Base-by-base conservation (phyloP, 2,888 invertebrate genomes). In the Himalopsyche anomala region DNA sequence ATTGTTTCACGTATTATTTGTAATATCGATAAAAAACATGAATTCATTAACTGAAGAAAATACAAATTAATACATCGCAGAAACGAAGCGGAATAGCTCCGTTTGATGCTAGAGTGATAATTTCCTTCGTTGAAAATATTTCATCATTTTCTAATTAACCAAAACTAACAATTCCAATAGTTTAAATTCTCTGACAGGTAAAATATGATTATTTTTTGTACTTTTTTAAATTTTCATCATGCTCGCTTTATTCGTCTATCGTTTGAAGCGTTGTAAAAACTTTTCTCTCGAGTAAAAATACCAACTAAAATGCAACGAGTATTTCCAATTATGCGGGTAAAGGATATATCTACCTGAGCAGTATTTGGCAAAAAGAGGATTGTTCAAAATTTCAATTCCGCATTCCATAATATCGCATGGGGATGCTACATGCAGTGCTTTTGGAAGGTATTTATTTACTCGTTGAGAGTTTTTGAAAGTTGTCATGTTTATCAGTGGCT, bases 381-480 rank as follows among this genome's bases (percentile, higher is more conserved):
- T 19, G 62, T 19, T 19, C 28, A 8, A 62, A 62, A 62, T 62
- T 62, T 62, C 62, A 62, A 62, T 62, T 62, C 19, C 62, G 19
- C 62, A 62, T 62, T 62, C 62, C 62, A 62, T 62, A 62, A 12
- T 62, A 19, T 62, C 15, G 11, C 19, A 28, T 19, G 28, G 19
- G 19, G 62, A 62, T 62, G 62, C 19, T 62, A 62, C 62, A 28
- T n/a, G 19, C 62, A 62, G 62, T 62, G 62, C 8, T 62, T 62
- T 62, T 19, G 62, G n/a, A n/a, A 62, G 19, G 28, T 62, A 62
- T 62, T 19, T 51, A 51, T 51, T 62, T 19, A 62, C n/a, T 15
- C 19, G n/a, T 19, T 8, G 28, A 9, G 62, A 62, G 19, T 62
- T 62, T 62, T 5, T 19, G 6, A 62, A 62, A 62, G 8, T 62